These are phyloP conservation scores for Hippocampus comes DNA, from an alignment of 2,113 vertebrate genomes.

Conservation along the genomic window DNA sequence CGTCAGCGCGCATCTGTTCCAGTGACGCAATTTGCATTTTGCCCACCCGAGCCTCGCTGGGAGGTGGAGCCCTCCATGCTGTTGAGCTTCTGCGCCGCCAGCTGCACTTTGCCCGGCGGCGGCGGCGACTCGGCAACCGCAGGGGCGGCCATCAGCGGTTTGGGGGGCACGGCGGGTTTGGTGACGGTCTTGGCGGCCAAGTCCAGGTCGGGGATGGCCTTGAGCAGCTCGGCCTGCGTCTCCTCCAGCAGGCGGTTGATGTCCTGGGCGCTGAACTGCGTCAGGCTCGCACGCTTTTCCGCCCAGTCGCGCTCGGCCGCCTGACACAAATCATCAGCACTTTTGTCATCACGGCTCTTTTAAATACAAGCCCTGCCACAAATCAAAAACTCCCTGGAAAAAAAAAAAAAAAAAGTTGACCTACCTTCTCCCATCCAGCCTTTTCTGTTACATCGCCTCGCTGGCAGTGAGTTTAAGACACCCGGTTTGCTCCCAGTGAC, in stretches of 20 bases:
- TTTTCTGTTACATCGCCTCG: no score
- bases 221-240: constrained; percentile 95
- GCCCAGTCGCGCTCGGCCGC: constrained; percentile 97
- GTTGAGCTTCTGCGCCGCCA: constrained; percentile 77
- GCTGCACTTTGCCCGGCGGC: constrained; percentile 79
- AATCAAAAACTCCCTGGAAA: no score
- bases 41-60: constrained; percentile 84
- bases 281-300: constrained; percentile 92
- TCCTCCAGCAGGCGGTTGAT: constrained; percentile 95
- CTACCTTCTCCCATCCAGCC: no score
- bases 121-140: constrained; percentile 77
- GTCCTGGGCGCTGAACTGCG: constrained; percentile 94
- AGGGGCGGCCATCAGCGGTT: constrained; percentile 60
- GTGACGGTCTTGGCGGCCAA: constrained; percentile 87
- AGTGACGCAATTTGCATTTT: no score
- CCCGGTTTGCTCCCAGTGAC: not conserved
- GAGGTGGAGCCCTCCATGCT: constrained; percentile 78
- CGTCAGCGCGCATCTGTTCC: no score
- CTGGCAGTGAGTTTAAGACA: no score
- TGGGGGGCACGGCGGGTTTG: constrained; percentile 68
- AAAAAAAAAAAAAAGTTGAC: no score
- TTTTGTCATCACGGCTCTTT: no score
- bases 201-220: constrained; percentile 95
- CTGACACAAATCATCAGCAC: constrained; percentile 50
- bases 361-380: no score